Evolutionary conservation across 2,113 vertebrate species (phyloP).

Genomic region (Suricata suricatta): DNA sequence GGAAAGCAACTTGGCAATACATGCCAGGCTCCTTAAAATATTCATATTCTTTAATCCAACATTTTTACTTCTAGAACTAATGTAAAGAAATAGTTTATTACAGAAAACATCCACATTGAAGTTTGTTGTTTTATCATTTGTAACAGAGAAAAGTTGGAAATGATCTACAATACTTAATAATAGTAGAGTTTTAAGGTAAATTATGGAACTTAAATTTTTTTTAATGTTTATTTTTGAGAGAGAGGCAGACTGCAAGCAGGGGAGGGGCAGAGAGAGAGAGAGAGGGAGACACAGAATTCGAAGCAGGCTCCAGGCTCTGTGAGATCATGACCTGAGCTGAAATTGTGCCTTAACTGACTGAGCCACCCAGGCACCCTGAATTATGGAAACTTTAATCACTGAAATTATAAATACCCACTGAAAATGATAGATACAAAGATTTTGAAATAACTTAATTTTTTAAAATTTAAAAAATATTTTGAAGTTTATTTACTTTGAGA

Average conservation of each 20-base stretch:
- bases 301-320: too few species aligned
- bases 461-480: too few species aligned
- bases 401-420: background rate
- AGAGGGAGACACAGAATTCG: too few species aligned
- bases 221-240: too few species aligned
- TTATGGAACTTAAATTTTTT: background rate
- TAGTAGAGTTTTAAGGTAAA: background rate
- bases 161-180: background rate
- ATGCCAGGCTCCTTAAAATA: background rate
- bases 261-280: too few species aligned
- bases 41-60: background rate
- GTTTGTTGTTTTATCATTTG: slow-evolving; percentile 15
- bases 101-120: background rate
- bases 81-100: slow-evolving; percentile 1
- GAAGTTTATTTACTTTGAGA: too few species aligned
- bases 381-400: background rate
- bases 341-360: too few species aligned
- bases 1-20: background rate
- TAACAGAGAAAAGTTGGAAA: background rate
- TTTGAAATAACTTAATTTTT: background rate
- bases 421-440: background rate
- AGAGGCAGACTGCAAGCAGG: too few species aligned
- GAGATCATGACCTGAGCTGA: too few species aligned
- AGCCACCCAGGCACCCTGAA: background rate
- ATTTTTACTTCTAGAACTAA: slow-evolving; percentile 26